Evolutionary conservation across 2,888 invertebrate genomes (phyloP).

Genomic region (Rotaria macrura): DNA sequence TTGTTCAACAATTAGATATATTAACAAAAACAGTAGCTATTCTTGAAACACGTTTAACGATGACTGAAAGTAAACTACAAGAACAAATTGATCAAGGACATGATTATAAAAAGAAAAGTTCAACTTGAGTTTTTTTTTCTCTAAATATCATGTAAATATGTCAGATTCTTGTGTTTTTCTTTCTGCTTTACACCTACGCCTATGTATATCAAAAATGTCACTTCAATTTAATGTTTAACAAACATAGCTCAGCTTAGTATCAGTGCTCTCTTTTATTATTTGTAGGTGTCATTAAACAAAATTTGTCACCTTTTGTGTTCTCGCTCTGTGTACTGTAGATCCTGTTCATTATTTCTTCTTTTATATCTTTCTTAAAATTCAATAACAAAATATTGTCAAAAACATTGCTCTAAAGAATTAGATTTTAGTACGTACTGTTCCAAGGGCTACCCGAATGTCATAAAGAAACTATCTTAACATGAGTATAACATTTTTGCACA

Average conservation of each 20-base stretch:
- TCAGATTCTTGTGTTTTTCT: neutral
- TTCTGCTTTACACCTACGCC: neutral
- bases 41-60: conserved; percentile 48
- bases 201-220: neutral
- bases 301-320: neutral
- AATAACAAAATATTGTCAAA: neutral
- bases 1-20: conserved; percentile 49
- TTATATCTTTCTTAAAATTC: neutral
- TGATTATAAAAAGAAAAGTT: neutral
- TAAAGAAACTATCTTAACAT: too few relatives aligned
- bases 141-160: neutral
- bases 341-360: neutral
- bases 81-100: conserved; percentile 36
- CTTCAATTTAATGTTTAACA: neutral
- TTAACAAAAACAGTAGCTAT: conserved; percentile 51
- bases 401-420: too few relatives aligned
- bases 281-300: neutral
- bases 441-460: too few relatives aligned
- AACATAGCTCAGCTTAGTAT: neutral
- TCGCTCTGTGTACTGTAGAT: neutral
- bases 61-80: conserved; percentile 49
- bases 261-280: neutral
- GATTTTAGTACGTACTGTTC: too few relatives aligned
- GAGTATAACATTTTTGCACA: too few relatives aligned
- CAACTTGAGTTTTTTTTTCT: neutral